Base-by-base conservation (phyloP, 1,140 invertebrate genomes). In the Lepidostoma basale region DNA sequence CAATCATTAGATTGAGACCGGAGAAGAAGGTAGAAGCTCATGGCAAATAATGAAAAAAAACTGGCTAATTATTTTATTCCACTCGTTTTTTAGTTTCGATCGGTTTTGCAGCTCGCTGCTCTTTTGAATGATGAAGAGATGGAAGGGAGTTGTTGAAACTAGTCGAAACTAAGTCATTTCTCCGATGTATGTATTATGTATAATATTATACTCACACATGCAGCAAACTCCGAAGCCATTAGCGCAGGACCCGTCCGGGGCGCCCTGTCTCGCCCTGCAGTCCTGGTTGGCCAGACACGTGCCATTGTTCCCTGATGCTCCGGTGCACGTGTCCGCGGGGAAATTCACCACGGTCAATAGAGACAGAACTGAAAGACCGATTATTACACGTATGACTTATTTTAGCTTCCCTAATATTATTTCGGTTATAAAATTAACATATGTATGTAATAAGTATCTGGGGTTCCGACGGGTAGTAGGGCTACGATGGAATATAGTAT, bases 321-420 rank as follows among this genome's bases (percentile, higher is more conserved):
- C 87, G 0, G 84, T 77, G 75, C 92, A 93, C 1, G 81, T 84
- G 20, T 87, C 86, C 47, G 90, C 89, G 0, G 88, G 86, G 60
- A 92, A 91, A 54, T 87, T 88, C 5, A 92, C 88, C 69, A 92
- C 82, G 0, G 90, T 91, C 74, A 93, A 92, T 0, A 92, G 75
- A 0, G 90, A 88, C 18, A 92, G 75, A 77, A 92, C 90, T 92
- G 59, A 8, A 62, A 62, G 6, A 40, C n/a, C n/a, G n/a, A n/a
- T n/a, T n/a, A n/a, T n/a, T n/a, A n/a, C n/a, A n/a, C 33, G 6
- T 36, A 36, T n/a, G 6, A n/a, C n/a, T 36, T 36, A 36, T 36
- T 8, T 36, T 36, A n/a, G 6, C 33, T 36, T 36, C 6, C 33
- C 6, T 36, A 36, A n/a, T n/a, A 36, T 36, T 8, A 36, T 8